phyloP scores from a whole-genome alignment of 2,113 vertebrate species.

The Beaufortia kweichowensis region DNA sequence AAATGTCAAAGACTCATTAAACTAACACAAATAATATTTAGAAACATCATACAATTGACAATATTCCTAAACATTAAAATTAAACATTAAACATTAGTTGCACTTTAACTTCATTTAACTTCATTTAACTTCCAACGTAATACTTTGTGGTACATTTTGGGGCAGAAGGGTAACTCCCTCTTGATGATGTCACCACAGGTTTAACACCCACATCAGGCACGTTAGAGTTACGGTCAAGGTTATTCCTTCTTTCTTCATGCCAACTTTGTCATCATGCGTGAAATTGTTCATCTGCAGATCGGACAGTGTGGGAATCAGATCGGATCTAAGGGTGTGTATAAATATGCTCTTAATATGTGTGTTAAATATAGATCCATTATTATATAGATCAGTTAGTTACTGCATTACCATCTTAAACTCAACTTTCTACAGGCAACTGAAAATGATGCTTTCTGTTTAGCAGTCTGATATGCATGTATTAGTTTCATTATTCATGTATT shows the following conservation, averaged over 20 bases:
- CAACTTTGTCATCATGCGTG: conserved; percentile 82
- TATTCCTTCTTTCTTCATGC: conserved; percentile 52
- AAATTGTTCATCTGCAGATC: conserved; percentile 96
- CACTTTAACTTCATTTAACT: too few species aligned
- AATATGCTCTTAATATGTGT: neutral
- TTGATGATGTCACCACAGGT: conserved; percentile 67
- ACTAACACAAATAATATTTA: neutral
- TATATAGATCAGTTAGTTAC: neutral
- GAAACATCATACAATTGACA: neutral
- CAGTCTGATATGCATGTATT: neutral
- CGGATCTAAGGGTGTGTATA: conserved; percentile 86
- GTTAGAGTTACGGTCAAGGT: conserved; percentile 53
- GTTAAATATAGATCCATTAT: neutral
- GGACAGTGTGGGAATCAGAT: conserved; percentile 99
- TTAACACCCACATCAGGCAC: conserved; percentile 57
- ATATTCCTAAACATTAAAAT: neutral
- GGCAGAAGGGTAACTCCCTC: conserved; percentile 52
- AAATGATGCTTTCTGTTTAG: neutral
- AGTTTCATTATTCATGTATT: neutral
- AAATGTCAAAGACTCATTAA: neutral
- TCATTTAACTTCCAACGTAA: neutral
- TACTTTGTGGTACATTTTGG: conserved; percentile 36
- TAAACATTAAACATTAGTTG: neutral
- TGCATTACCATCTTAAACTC: neutral
- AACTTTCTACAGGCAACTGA: neutral